phyloP scores from a whole-genome alignment of 2,888 invertebrate genomes.

The Allolobophora icterica region DNA sequence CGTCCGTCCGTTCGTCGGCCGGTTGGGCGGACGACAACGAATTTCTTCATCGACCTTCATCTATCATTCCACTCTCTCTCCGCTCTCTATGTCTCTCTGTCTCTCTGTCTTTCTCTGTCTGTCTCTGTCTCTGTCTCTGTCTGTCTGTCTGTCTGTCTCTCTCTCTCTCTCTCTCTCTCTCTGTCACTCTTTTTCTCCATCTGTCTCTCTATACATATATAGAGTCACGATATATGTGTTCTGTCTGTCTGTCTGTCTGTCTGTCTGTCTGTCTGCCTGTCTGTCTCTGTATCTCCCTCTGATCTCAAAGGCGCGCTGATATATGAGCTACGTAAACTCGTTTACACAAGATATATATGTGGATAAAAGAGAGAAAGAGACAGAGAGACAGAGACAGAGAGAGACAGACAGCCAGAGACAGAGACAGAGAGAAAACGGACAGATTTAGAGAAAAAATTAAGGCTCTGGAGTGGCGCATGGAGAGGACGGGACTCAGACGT shows the following conservation, averaged over 20 bases:
- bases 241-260: too few species aligned
- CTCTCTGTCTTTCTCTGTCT: too few species aligned
- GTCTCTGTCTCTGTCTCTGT: too few species aligned
- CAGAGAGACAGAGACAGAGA: background rate
- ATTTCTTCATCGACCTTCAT: conserved; percentile 8
- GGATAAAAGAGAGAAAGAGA: background rate
- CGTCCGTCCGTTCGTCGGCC: too few species aligned
- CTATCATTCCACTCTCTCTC: background rate
- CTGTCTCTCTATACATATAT: too few species aligned
- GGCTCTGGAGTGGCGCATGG: background rate
- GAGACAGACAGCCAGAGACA: background rate
- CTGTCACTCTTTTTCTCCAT: background rate
- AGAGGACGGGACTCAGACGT: background rate
- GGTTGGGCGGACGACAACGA: background rate
- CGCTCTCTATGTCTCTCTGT: too few species aligned
- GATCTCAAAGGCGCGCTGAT: background rate
- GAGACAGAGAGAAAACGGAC: background rate
- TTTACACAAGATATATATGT: background rate
- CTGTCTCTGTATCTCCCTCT: background rate
- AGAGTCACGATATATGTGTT: background rate
- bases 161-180: background rate
- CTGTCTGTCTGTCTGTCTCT: background rate
- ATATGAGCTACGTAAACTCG: conserved; percentile 5
- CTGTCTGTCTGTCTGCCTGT: background rate
- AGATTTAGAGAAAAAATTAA: background rate